phyloP scores from a whole-genome alignment of 2,888 invertebrate genomes.

The Pocota personata region DNA sequence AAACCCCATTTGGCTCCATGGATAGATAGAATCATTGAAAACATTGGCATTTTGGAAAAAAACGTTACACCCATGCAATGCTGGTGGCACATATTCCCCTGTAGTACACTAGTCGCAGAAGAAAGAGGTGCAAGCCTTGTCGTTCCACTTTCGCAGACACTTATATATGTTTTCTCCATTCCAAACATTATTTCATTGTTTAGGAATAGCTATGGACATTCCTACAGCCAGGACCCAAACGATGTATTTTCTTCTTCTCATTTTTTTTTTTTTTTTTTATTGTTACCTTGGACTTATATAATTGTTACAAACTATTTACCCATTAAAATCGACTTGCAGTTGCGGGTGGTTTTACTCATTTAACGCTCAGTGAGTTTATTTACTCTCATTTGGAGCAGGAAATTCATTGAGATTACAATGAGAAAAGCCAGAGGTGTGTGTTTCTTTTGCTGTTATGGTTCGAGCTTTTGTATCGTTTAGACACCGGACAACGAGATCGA shows the following conservation, averaged over 20 bases:
- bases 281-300: conserved; percentile 71
- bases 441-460: not conserved
- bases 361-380: conserved; percentile 71
- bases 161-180: conserved; percentile 7
- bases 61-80: conserved; percentile 16
- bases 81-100: conserved; percentile 35
- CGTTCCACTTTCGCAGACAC: not conserved
- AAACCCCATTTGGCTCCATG: conserved; percentile 59
- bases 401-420: conserved; percentile 73
- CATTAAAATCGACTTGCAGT: conserved; percentile 68
- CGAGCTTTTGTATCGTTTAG: not conserved
- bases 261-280: conserved; percentile 38
- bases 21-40: conserved; percentile 27
- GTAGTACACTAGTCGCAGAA: not conserved
- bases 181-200: conserved; percentile 75
- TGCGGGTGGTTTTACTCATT: conserved; percentile 60
- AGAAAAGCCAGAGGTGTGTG: conserved; percentile 54
- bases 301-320: conserved; percentile 76
- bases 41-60: conserved; percentile 28
- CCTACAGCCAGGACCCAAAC: conserved; percentile 82
- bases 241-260: conserved; percentile 75
- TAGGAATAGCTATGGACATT: conserved; percentile 83
- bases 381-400: conserved; percentile 56
- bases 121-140: conserved; percentile 20
- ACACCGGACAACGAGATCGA: not conserved